Percentiles rank a stretch among this genome's conserved stretches.
These are phyloP conservation scores for Hanleya hanleyi DNA, from an alignment of 2,888 invertebrate species.

Conservation along the genomic window DNA sequence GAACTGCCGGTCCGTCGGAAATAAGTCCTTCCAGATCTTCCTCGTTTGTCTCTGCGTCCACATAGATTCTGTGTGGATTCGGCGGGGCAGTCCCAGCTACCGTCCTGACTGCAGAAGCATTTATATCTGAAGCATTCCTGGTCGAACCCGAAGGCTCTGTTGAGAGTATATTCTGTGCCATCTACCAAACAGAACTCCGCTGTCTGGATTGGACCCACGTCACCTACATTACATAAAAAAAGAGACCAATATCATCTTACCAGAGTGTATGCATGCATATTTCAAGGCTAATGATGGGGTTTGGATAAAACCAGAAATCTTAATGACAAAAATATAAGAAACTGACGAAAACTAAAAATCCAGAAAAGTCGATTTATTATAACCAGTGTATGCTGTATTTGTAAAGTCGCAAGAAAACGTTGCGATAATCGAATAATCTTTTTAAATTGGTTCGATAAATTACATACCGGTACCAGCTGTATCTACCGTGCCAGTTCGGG, in stretches of 20 bases:
- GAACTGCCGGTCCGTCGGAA: not conserved
- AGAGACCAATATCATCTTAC: too few species aligned
- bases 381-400: not conserved
- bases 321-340: too few species aligned
- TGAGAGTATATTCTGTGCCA: not conserved
- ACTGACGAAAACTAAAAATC: too few species aligned
- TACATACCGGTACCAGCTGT: too few species aligned
- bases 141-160: constrained; percentile 36
- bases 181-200: not conserved
- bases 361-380: too few species aligned
- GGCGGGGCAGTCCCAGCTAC: constrained; percentile 48
- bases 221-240: not conserved
- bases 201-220: not conserved
- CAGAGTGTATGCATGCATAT: too few species aligned
- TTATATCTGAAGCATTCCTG: constrained; percentile 50
- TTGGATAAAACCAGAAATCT: too few species aligned
- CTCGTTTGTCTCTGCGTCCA: not conserved
- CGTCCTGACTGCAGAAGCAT: constrained; percentile 59
- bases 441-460: not conserved
- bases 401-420: not conserved
- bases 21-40: not conserved
- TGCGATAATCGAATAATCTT: not conserved
- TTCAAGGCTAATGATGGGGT: too few species aligned
- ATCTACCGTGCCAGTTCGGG: too few species aligned
- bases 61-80: not conserved